Evolutionary conservation across 2,797 vertebrate species (phyloP).

Genomic region (Chiloscyllium punctatum): DNA sequence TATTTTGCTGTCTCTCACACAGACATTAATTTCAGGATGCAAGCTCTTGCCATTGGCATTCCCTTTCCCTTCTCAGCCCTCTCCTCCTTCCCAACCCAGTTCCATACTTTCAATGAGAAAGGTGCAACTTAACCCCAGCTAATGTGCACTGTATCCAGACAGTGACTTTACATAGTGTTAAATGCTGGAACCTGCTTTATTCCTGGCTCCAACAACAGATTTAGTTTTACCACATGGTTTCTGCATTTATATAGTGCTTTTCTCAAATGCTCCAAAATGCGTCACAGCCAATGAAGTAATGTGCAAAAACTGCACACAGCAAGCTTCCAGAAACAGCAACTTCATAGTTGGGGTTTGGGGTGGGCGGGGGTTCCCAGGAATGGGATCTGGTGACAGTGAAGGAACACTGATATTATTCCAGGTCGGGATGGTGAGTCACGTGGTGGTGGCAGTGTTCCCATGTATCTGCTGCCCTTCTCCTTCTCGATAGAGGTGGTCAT

Average conservation of each 20-base stretch:
- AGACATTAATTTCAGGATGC: too few species aligned
- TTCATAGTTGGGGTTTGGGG: too few species aligned
- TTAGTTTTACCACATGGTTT: background rate
- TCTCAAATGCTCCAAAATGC: background rate
- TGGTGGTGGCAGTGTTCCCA: too few species aligned
- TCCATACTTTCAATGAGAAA: background rate
- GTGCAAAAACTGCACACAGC: too few species aligned
- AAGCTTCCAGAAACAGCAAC: background rate
- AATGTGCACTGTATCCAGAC: background rate
- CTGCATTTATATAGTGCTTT: background rate
- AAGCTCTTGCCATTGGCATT: background rate
- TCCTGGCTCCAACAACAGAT: background rate
- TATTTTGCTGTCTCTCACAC: background rate
- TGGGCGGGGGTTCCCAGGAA: too few species aligned
- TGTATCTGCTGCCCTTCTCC: too few species aligned
- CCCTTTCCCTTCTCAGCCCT: background rate
- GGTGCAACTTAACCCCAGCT: background rate
- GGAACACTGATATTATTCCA: too few species aligned
- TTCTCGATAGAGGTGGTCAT: too few species aligned
- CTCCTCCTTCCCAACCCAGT: background rate
- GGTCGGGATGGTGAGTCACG: too few species aligned
- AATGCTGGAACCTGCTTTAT: background rate
- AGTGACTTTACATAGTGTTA: background rate
- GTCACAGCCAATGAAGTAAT: background rate
- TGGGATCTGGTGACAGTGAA: too few species aligned